phyloP scores from a whole-genome alignment of 2,113 vertebrate genomes.

The Telmatochromis sp. region DNA sequence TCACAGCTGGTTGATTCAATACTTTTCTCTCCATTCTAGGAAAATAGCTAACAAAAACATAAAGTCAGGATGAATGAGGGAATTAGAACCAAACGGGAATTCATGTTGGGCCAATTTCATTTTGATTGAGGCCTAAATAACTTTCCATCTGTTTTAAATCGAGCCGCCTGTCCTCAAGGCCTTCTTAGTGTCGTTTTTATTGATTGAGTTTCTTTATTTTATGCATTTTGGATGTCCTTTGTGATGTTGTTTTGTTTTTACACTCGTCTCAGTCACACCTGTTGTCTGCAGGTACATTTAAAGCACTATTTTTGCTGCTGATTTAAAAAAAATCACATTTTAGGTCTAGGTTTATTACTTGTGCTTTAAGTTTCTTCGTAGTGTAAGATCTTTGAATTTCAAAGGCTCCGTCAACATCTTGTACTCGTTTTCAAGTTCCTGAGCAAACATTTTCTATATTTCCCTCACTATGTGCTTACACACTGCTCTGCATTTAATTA shows the following conservation, averaged over 20 bases:
- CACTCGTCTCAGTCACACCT: background rate
- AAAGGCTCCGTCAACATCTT: background rate
- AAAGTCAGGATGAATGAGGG: background rate
- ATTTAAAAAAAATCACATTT: background rate
- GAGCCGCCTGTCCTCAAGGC: background rate
- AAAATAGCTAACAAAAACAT: background rate
- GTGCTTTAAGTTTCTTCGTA: background rate
- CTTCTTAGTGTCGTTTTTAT: background rate
- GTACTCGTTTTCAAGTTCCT: accelerated
- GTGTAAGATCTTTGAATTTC: background rate
- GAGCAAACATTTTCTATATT: background rate
- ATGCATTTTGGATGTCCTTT: background rate
- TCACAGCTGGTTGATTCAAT: background rate
- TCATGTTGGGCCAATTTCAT: background rate
- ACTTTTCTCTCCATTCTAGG: background rate
- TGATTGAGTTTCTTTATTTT: background rate
- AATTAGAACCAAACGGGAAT: background rate
- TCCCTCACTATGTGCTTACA: background rate
- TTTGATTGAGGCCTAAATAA: background rate
- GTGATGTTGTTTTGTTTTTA: background rate
- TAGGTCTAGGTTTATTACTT: background rate
- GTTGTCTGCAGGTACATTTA: background rate
- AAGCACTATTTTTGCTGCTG: background rate
- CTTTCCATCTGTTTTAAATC: background rate
- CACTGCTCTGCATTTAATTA: background rate